Base-by-base conservation (phyloP, 2,113 vertebrate species). In the Cyanistes caeruleus region DNA sequence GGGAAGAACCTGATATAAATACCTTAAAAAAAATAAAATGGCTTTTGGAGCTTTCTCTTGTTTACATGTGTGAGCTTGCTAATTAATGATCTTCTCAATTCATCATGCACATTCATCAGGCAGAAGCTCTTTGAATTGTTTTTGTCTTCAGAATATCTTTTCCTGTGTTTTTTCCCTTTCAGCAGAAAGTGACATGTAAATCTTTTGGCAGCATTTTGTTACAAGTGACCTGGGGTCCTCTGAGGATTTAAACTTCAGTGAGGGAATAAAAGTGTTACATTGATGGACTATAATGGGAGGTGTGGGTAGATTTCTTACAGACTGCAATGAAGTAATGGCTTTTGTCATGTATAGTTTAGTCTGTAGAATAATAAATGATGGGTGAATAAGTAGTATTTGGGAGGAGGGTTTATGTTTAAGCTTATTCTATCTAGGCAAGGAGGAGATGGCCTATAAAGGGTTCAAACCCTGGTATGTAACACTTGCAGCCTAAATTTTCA, bases 291-390 rank as follows among this genome's bases (percentile, higher is more conserved):
- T 46, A 59, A 49, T 60, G 19, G 28, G 28, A 81, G 41, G 19
- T 59, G 46, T 90, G 63, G 83, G 70, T 62, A 60, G 94, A 22
- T 82, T 94, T 87, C 80, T 15, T 31, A 9, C 23, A 79, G 79
- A n/a, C 60, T 80, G 49, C 59, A 28, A 51, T 58, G 44, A 70
- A 92, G 63, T 83, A 13, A 7, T 18, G 51, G n/a, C 39, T 90
- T 79, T 91, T 69, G 10, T 59, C 20, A 10, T 35, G 11, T 53
- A 0, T 56, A 44, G 64, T 31, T 65, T 87, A 81, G 35, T 68
- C 23, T 55, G 30, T 12, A 52, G 35, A 60, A 41, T 41, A 76
- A 21, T 28, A 33, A 53, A 17, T 55, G n/a, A 52, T 73, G 31
- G 35, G 39, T 89, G 60, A 60, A 48, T 68, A 70, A 53, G 44